Base-by-base conservation (phyloP, 2,888 invertebrate genomes). In the Parelbella ahira region DNA sequence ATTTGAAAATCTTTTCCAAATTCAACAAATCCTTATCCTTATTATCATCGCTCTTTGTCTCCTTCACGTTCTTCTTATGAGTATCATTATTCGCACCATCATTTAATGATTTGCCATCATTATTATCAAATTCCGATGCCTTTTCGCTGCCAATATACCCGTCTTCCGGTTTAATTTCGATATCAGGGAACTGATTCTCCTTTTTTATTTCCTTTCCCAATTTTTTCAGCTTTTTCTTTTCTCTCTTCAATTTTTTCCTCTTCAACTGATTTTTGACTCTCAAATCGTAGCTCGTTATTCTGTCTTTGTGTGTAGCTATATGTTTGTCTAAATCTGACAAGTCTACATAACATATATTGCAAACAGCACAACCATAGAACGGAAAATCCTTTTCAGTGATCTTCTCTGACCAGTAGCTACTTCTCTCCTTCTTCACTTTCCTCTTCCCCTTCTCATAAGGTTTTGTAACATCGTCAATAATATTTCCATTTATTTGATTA, bases 131-230 rank as follows among this genome's bases (percentile, higher is more conserved):
- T 4, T 80, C 71, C 0, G 54, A 19, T 0, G 76, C 70, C 39
- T 61, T 75, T 15, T 77, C 77, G 1, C 59, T 73, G 3, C 84
- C 84, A 15, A 84, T 84, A 20, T 80, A 84, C 0, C 84, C 84
- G 0, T 83, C 84, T 55, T 84, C 84, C 0, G 84, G 83, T 46
- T 84, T 84, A 0, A 83, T 81, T 39, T 86, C 86, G 1, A 80
- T 21, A 0, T 71, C 71, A 0, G 49, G 3, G 0, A 46, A 25
- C 0, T 49, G 34, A 1, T 61, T 57, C 0, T 55, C 58, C 8
- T 64, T 56, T 65, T 49, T 41, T 62, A 63, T 29, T 48, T 49
- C 0, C 51, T 47, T 3, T 6, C 27, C 28, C 9, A 33, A 12
- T 9, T 47, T 49, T 20, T 50, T 46, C 3, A 46, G 10, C 39